phyloP scores from a whole-genome alignment of 2,888 invertebrate genomes.

The Drosophila cracens region DNA sequence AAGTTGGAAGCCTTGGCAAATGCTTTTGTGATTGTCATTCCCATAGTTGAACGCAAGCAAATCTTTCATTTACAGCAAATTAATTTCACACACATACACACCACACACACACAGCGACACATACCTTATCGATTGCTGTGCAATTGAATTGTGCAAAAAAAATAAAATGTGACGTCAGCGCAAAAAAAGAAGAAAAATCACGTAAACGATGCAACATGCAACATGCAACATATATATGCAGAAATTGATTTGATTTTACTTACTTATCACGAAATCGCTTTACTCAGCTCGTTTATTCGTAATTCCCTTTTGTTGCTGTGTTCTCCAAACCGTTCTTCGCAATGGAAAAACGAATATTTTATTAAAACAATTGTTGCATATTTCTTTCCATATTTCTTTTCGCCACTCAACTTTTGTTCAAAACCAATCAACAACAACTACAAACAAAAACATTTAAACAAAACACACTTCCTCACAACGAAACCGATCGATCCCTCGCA shows the following conservation, averaged over 20 bases:
- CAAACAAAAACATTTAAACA: slow-evolving; percentile 33
- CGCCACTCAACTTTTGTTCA: slow-evolving; percentile 68
- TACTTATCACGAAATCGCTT: slow-evolving; percentile 60
- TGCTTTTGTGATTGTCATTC: slow-evolving; percentile 70
- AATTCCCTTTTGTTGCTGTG: slow-evolving; percentile 72
- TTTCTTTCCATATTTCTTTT: slow-evolving; percentile 73
- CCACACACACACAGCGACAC: slow-evolving; percentile 11
- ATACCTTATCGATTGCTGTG: slow-evolving; percentile 46
- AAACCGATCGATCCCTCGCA: slow-evolving; percentile 26
- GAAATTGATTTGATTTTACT: slow-evolving; percentile 44
- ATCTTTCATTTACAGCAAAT: slow-evolving; percentile 52
- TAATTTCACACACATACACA: slow-evolving; percentile 19
- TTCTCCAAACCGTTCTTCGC: slow-evolving; percentile 36
- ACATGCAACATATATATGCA: slow-evolving; percentile 19
- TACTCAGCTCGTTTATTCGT: slow-evolving; percentile 53
- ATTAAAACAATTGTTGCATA: slow-evolving; percentile 64
- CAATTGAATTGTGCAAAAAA: slow-evolving; percentile 48
- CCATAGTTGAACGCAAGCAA: slow-evolving; percentile 49
- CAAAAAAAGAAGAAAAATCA: slow-evolving; percentile 29
- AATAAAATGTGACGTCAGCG: slow-evolving; percentile 41
- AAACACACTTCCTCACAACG: slow-evolving; percentile 36
- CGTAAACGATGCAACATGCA: slow-evolving; percentile 32
- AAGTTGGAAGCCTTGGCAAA: slow-evolving; percentile 49
- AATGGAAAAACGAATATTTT: slow-evolving; percentile 28
- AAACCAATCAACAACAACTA: slow-evolving; percentile 35